These are phyloP conservation scores for Coremacera marginata DNA, from an alignment of 2,888 invertebrate species.

Conservation along the genomic window DNA sequence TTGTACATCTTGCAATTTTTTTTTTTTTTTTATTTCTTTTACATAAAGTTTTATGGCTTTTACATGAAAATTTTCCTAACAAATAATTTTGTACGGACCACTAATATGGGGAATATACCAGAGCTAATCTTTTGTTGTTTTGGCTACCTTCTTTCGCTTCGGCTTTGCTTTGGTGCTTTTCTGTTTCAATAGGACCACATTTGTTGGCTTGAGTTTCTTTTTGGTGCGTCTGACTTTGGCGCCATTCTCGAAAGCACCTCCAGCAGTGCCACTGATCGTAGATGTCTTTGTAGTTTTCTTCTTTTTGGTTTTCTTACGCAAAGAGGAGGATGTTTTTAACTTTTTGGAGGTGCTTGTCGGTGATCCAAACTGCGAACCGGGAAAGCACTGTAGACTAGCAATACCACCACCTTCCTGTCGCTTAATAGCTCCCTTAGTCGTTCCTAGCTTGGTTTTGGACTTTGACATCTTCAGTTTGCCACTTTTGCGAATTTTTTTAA, in stretches of 20 bases:
- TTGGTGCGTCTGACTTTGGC: constrained; percentile 2
- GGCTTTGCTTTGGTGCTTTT: constrained; percentile 28
- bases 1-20: background rate
- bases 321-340: background rate
- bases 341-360: background rate
- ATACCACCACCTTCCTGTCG: background rate
- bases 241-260: constrained; percentile 14
- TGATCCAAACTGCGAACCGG: background rate
- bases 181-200: background rate
- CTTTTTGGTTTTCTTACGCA: background rate
- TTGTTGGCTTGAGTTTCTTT: background rate
- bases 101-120: background rate
- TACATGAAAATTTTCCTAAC: background rate
- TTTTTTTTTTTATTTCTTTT: constrained; percentile 2
- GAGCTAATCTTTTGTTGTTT: background rate
- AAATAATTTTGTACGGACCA: background rate
- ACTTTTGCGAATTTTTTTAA: background rate
- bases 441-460: no score
- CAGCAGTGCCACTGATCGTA: constrained; percentile 3
- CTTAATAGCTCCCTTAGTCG: background rate
- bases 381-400: background rate
- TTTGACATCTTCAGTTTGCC: background rate
- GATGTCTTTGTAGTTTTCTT: background rate
- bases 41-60: background rate
- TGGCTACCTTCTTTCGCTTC: constrained; percentile 25